These are phyloP conservation scores for Gymnorhina tibicen DNA, from an alignment of 2,113 vertebrate species.

Conservation along the genomic window DNA sequence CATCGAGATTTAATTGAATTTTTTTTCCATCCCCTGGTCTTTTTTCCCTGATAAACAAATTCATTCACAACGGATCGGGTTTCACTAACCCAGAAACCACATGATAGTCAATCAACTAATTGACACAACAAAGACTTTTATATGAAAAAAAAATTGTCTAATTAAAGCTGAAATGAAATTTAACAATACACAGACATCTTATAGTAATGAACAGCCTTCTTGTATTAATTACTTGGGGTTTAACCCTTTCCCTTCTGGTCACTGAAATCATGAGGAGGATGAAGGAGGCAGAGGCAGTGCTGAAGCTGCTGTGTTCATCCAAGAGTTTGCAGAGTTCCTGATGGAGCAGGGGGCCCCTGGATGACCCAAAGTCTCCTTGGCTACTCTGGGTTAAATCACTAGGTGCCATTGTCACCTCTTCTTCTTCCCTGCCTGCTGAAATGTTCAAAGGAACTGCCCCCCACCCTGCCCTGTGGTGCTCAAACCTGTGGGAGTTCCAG, in stretches of 20 bases:
- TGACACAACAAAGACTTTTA: slow-evolving; percentile 86
- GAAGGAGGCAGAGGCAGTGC: neutral
- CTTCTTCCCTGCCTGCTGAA: neutral
- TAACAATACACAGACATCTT: slow-evolving; percentile 70
- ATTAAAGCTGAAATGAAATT: slow-evolving; percentile 77
- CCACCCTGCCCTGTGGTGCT: neutral
- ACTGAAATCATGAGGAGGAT: neutral
- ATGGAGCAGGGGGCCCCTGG: neutral
- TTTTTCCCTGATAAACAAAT: slow-evolving; percentile 82
- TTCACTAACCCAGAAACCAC: slow-evolving; percentile 79
- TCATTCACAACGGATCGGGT: slow-evolving; percentile 84
- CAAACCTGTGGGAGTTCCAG: neutral
- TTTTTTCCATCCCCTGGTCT: slow-evolving; percentile 75
- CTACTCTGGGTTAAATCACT: neutral
- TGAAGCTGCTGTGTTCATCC: neutral
- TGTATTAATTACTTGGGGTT: slow-evolving; percentile 64
- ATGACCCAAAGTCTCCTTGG: neutral
- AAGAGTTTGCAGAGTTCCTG: neutral
- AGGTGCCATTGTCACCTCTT: neutral
- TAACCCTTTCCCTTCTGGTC: slow-evolving; percentile 35
- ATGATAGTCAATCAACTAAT: slow-evolving; percentile 93
- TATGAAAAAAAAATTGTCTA: slow-evolving; percentile 68
- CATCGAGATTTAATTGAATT: slow-evolving; percentile 87
- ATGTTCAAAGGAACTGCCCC: neutral
- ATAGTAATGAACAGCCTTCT: slow-evolving; percentile 71